Percentiles rank a stretch among this genome's conserved stretches.
Conservation (phyloP, 2,797 vertebrate genomes). For the Enoplosus armatus region DNA sequence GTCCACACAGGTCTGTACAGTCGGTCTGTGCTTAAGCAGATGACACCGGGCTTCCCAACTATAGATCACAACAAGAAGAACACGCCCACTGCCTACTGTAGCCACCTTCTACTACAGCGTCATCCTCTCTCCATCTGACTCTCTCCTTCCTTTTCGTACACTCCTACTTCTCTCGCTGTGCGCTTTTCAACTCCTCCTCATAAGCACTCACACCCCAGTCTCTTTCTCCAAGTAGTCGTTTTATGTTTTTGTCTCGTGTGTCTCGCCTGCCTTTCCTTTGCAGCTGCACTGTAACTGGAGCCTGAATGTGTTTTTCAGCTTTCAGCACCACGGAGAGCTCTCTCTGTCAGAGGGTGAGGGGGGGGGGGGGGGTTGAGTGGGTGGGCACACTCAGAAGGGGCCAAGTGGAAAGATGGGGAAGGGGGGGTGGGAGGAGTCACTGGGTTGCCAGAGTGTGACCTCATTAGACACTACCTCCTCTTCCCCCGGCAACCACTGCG, state of each 20-base stretch:
- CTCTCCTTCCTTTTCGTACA: conserved; percentile 62
- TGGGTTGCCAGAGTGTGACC: conserved; percentile 86
- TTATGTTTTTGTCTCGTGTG: conserved; percentile 73
- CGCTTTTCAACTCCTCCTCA: conserved; percentile 53
- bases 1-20: conserved; percentile 82
- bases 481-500: conserved; percentile 75
- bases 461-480: conserved; percentile 84
- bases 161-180: conserved; percentile 61
- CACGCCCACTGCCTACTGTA: conserved; percentile 85
- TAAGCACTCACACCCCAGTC: conserved; percentile 46
- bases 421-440: conserved; percentile 73
- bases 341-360: conserved; percentile 57
- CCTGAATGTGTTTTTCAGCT: conserved; percentile 72
- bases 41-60: conserved; percentile 92
- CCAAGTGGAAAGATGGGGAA: conserved; percentile 54
- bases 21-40: conserved; percentile 89
- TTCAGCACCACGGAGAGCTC: conserved; percentile 87
- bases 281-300: conserved; percentile 72
- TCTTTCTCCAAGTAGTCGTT: conserved; percentile 62
- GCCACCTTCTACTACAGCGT: conserved; percentile 84
- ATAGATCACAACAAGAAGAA: conserved; percentile 90
- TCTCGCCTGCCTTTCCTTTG: conserved; percentile 74
- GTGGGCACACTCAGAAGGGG: conserved; percentile 64
- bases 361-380: conserved; percentile 47
- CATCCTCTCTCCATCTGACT: conserved; percentile 71